Evolutionary conservation across 2,113 vertebrate genomes (phyloP).

Genomic region (Macrotis lagotis): DNA sequence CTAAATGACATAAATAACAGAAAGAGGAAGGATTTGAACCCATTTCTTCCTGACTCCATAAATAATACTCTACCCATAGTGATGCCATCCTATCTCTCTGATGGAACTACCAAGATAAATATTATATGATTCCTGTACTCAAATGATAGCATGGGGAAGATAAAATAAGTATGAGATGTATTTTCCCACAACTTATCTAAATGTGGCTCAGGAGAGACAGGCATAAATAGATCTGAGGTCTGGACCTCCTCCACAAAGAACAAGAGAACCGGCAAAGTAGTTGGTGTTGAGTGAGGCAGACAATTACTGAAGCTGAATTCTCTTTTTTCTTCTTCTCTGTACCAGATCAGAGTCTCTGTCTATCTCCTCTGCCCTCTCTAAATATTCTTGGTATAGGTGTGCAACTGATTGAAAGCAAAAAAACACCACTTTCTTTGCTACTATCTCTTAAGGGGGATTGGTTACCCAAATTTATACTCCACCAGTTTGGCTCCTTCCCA

Average conservation of each 20-base stretch:
- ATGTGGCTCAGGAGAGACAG: not conserved
- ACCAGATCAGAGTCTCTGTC: not conserved
- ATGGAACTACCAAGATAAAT: not conserved
- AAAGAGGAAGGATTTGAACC: too few species aligned
- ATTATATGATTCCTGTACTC: not conserved
- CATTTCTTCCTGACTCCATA: not conserved
- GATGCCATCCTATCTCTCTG: not conserved
- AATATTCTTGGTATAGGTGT: not conserved
- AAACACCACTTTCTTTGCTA: not conserved
- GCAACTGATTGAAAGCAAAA: not conserved
- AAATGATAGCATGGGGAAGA: not conserved
- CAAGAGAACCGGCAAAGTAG: not conserved
- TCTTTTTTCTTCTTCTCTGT: not conserved
- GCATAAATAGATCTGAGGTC: not conserved
- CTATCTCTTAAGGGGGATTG: not conserved
- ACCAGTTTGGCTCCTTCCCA: not conserved
- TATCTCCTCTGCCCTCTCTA: not conserved
- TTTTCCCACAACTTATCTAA: not conserved
- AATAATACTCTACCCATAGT: not conserved
- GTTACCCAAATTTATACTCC: not conserved
- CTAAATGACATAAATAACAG: too few species aligned
- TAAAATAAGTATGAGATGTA: not conserved
- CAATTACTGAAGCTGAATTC: not conserved
- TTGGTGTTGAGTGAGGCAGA: not conserved
- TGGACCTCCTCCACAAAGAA: not conserved